Base-by-base conservation (phyloP, 2,797 vertebrate genomes). In the Brotula barbata region DNA sequence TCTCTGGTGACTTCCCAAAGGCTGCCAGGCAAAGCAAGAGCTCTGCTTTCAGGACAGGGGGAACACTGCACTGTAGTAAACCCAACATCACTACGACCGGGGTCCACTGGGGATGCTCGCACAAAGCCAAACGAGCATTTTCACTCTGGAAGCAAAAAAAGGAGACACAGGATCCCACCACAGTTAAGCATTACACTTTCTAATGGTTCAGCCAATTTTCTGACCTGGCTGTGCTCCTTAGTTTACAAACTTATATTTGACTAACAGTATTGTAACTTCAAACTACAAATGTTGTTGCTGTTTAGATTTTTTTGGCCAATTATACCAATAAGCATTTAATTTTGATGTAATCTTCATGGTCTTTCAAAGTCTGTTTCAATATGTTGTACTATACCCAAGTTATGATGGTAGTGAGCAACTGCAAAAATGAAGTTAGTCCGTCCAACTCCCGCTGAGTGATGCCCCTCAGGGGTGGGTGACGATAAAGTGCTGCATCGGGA, bases 51-150 rank as follows among this genome's bases (percentile, higher is more conserved):
- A 99, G 89, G 62, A 95, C 14, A 0, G 97, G 97, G 41, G 93
- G 93, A 48, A 99, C 92, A 17, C 95, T 98, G 87, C 97, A 99
- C 76, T 99, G 97, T 14, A 98, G 87, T 46, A 99, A 86, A 2
- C 97, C 97, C 82, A 99, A 76, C 86, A 96, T 96, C 45, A 97
- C 94, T 11, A 98, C 93, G 15, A 95, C 92, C 0, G 97, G 97
- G 0, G 95, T 98, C 97, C 97, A 99, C 88, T 99, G 97, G 11
- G 96, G 95, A 57, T 99, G 97, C 61, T 99, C 97, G 78, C 95
- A 98, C 31, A 99, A 90, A 0, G 96, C 95, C 88, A 99, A 84
- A 0, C 97, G 95, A n/a, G 97, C 96, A 21, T 96, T 99, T 84
- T 99, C 97, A 88, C 96, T 98, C 97, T 99, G 41, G 0, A n/a